Base-by-base conservation (phyloP, 2,888 invertebrate species). In the Neoscelio sp. region DNA sequence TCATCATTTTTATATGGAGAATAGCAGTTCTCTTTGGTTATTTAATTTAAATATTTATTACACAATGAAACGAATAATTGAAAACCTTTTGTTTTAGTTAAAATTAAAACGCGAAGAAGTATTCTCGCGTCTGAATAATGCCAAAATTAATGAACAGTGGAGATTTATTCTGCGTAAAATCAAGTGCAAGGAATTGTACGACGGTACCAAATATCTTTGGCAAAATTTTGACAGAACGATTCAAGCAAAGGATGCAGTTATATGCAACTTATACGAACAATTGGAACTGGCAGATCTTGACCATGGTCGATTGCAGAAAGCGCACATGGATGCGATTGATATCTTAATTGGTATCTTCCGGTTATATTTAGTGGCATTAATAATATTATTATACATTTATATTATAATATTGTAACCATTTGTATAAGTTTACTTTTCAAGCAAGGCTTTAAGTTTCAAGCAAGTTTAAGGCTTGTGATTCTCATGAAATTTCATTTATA, bases 71-170 rank as follows among this genome's bases (percentile, higher is more conserved):
- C n/a, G n/a, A n/a, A 13, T 38, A 18, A 2, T 42, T 17, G 10
- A 35, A 3, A 33, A 40, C 17, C 30, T 58, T 12, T 42, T 12
- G 40, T 46, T 56, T 18, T 88, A 96, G 96, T 96, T 95, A 86
- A 97, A 97, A 92, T 91, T 96, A 4, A 95, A 94, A 88, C 94
- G 94, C 80, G 97, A 97, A 89, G 96, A 96, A 88, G 93, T 93
- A 0, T 96, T 94, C 89, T 93, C 95, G 1, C 93, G 96, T 50
- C 91, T 95, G 52, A 97, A 97, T 88, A 93, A 94, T 77, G 96
- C 96, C 0, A 97, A 97, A 91, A 94, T 97, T 58, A 96, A 96
- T 87, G 96, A 96, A 90, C 94, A 95, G 89, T 97, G 96, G 96
- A 93, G 96, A 46, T 94, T 93, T 77, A 93, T 95, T 73, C 90